These are phyloP conservation scores for Pasiphila rectangulata DNA, from an alignment of 2,888 invertebrate genomes.

Conservation along the genomic window DNA sequence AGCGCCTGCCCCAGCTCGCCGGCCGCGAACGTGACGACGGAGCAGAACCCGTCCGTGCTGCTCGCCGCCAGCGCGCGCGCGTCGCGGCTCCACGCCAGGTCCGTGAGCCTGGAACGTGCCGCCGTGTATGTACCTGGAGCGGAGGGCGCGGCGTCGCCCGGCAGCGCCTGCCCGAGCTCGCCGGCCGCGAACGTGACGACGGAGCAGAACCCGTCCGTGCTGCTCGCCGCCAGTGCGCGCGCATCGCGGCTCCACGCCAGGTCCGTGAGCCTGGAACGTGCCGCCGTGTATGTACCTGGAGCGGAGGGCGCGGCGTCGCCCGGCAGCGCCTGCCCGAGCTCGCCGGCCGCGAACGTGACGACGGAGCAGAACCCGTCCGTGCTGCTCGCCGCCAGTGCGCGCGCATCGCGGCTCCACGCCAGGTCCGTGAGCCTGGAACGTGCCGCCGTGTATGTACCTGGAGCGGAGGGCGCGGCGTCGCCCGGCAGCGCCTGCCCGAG, in stretches of 20 bases:
- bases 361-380: conserved; percentile 75
- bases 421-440: conserved; percentile 65
- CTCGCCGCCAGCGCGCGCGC: conserved; percentile 61
- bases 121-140: conserved; percentile 8
- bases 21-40: conserved; percentile 56
- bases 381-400: conserved; percentile 62
- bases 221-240: conserved; percentile 59
- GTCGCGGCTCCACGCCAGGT: conserved; percentile 65
- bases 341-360: conserved; percentile 53
- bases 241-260: conserved; percentile 66
- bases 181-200: conserved; percentile 55
- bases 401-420: conserved; percentile 63
- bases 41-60: conserved; percentile 74
- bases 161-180: conserved; percentile 58
- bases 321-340: conserved; percentile 56
- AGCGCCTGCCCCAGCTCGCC: conserved; percentile 58
- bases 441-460: too few relatives aligned
- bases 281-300: conserved; percentile 11
- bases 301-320: conserved; percentile 25
- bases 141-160: conserved; percentile 31
- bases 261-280: conserved; percentile 64
- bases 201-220: conserved; percentile 74
- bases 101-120: conserved; percentile 63
- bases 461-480: too few relatives aligned
- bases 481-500: too few relatives aligned